Evolutionary conservation across 1,140 invertebrate species (phyloP).

Genomic region (Chelonus insularis): DNA sequence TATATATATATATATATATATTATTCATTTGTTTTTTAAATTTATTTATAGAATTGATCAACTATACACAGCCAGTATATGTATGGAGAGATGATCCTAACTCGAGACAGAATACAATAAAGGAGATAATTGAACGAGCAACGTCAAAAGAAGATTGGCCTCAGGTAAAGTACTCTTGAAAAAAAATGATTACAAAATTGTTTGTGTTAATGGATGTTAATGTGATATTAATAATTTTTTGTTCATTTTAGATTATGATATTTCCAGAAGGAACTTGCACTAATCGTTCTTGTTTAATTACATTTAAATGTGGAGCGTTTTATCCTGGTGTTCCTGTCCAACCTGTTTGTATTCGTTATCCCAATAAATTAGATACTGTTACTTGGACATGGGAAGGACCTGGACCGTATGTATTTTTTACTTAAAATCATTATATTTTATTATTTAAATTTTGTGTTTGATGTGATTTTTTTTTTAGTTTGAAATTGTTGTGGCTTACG

Average conservation of each 20-base stretch:
- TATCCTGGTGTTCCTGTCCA: conserved; percentile 94
- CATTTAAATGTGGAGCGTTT: conserved; percentile 93
- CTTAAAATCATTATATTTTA: neutral
- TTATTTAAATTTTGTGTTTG: conserved; percentile 13
- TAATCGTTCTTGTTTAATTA: conserved; percentile 89
- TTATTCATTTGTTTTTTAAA: no score
- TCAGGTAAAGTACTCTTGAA: conserved; percentile 63
- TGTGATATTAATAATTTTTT: neutral
- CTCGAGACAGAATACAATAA: conserved; percentile 87
- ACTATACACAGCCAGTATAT: conserved; percentile 92
- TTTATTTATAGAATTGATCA: conserved; percentile 76
- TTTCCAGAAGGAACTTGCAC: conserved; percentile 97
- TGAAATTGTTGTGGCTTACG: conserved; percentile 87
- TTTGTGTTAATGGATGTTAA: no score
- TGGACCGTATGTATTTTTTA: conserved; percentile 68
- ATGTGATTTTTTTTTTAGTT: no score
- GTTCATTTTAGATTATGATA: conserved; percentile 76
- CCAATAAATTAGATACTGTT: conserved; percentile 88
- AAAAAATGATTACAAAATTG: no score
- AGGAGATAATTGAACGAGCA: conserved; percentile 85
- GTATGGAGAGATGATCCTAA: conserved; percentile 91
- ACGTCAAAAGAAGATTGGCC: conserved; percentile 86
- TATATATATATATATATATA: no score
- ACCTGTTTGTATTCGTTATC: conserved; percentile 89
- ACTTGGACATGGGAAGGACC: conserved; percentile 99